Base-by-base conservation (phyloP, 2,113 vertebrate genomes). In the Phyllostomus hastatus region DNA sequence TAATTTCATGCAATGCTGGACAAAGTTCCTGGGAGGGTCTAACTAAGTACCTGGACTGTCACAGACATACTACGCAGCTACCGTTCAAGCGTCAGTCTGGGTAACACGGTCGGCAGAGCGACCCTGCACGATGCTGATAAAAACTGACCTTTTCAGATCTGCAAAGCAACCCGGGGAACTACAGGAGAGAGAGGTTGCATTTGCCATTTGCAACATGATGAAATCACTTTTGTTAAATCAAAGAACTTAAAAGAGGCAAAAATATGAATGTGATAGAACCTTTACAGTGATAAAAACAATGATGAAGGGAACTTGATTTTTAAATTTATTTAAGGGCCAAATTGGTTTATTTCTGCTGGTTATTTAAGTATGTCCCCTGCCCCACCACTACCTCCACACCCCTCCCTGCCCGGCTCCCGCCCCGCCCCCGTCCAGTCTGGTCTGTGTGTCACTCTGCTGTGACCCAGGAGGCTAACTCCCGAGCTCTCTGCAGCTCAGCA, bases 351-450 rank as follows among this genome's bases (percentile, higher is more conserved):
- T 7, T 79, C 54, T 70, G 8, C 6, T 43, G 17, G 3, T 35
- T 73, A 75, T 81, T 46, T 41, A 80, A 50, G 16, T 38, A 31
- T n/a, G n/a, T n/a, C n/a, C n/a, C n/a, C n/a, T n/a, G n/a, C 35
- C 24, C 4, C 1, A 14, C 24, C 12, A 10, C 78, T 24, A 7
- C 22, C 24, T 11, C 22, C 22, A 59, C 14, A 41, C 15, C 35
- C 28, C 54, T 31, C 72, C 28, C 33, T 38, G 26, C 31, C 28
- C 7, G 3, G 24, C 7, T 17, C 10, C 1, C n/a, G n/a, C n/a
- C n/a, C n/a, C n/a, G n/a, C 1, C n/a, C 33, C 28, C 8, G 0
- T 7, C 14, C 12, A 7, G 16, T 19, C 8, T 80, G 10, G 73
- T 17, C 28, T 64, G 35, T 43, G 85, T 31, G 26, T 43, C 79